These are phyloP conservation scores for Pterocles gutturalis DNA, from an alignment of 2,113 vertebrate species.

Conservation along the genomic window DNA sequence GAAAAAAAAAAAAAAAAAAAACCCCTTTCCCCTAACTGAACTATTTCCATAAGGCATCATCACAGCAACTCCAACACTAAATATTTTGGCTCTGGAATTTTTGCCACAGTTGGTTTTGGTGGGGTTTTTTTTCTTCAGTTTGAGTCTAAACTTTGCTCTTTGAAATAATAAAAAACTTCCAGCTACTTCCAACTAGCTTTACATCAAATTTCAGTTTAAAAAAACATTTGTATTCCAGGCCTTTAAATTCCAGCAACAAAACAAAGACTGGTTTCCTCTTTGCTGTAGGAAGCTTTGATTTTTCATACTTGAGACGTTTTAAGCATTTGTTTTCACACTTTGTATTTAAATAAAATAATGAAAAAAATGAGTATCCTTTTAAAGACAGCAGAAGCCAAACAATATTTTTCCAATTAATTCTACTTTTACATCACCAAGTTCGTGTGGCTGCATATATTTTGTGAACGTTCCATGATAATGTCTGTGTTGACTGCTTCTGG, in stretches of 20 bases:
- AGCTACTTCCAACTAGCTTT: background rate
- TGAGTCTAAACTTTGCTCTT: background rate
- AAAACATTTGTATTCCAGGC: background rate
- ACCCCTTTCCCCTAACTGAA: too few species aligned
- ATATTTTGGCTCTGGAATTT: background rate
- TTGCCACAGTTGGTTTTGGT: background rate
- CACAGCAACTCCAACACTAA: background rate
- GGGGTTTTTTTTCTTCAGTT: background rate
- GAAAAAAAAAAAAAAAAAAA: background rate
- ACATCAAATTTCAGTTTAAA: background rate
- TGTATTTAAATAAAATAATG: background rate
- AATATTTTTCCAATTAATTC: slow-evolving; percentile 53
- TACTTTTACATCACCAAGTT: slow-evolving; percentile 37
- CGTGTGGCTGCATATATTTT: slow-evolving; percentile 21
- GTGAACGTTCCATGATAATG: slow-evolving; percentile 2
- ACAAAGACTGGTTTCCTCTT: background rate
- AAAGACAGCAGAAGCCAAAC: slow-evolving; percentile 17
- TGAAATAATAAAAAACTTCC: background rate
- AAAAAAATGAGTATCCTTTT: background rate
- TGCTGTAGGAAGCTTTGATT: background rate
- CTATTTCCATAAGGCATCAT: background rate
- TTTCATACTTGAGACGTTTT: background rate
- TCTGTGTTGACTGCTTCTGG: slow-evolving; percentile 53
- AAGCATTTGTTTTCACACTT: background rate
- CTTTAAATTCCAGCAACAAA: background rate